Percentiles rank a stretch among this genome's conserved stretches.
Evolutionary conservation across 1,140 invertebrate species (phyloP).

Genomic region (Steinernema khuongi): DNA sequence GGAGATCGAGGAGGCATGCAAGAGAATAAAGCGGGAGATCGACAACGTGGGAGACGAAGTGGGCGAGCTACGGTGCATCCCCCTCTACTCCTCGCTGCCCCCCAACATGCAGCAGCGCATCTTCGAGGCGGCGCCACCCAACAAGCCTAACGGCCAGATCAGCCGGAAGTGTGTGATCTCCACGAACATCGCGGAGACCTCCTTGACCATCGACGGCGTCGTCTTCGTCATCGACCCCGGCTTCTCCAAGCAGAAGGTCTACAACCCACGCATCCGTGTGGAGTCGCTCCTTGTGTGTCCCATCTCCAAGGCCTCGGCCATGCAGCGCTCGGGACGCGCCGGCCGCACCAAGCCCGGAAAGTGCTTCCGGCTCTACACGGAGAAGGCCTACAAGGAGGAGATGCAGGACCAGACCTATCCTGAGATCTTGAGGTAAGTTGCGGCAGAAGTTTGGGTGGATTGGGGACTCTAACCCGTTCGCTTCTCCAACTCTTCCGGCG

Average conservation of each 20-base stretch:
- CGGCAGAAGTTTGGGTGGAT: neutral
- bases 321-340: slow-evolving; percentile 89
- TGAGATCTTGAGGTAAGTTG: slow-evolving; percentile 75
- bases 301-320: slow-evolving; percentile 98
- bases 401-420: slow-evolving; percentile 99
- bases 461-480: neutral
- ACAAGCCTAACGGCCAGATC: slow-evolving; percentile 84
- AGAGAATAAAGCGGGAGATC: slow-evolving; percentile 89
- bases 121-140: slow-evolving; percentile 84
- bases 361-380: slow-evolving; percentile 95
- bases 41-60: slow-evolving; percentile 92
- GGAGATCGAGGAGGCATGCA: slow-evolving; percentile 99
- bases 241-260: slow-evolving; percentile 98
- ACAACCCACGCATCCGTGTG: slow-evolving; percentile 91
- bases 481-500: neutral
- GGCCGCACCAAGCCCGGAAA: slow-evolving; percentile 94
- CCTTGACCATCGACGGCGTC: slow-evolving; percentile 97
- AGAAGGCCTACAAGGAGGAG: slow-evolving; percentile 95
- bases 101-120: slow-evolving; percentile 95
- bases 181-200: slow-evolving; percentile 98
- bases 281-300: slow-evolving; percentile 94
- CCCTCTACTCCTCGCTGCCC: slow-evolving; percentile 92
- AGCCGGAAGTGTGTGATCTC: slow-evolving; percentile 77
- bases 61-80: slow-evolving; percentile 95
- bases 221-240: slow-evolving; percentile 99